Percentiles rank a stretch among this genome's conserved stretches.
These are phyloP conservation scores for Ovibos moschatus DNA, from an alignment of 2,113 vertebrate genomes.

Conservation along the genomic window DNA sequence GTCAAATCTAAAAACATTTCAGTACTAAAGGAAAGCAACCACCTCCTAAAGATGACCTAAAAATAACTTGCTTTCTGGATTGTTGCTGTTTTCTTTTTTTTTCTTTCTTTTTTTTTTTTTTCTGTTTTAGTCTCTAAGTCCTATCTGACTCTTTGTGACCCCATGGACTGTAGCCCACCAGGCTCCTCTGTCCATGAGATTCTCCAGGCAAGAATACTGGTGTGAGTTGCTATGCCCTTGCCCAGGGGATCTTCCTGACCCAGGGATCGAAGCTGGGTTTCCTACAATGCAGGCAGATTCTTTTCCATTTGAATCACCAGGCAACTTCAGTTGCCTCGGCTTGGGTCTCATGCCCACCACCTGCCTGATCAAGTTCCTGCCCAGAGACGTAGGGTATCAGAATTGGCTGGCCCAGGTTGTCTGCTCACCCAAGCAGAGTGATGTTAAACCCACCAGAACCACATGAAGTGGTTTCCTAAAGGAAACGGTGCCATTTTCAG, in stretches of 20 bases:
- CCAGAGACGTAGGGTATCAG: not conserved
- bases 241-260: not conserved
- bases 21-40: not conserved
- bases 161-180: not conserved
- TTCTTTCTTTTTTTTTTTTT: too few species aligned
- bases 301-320: not conserved
- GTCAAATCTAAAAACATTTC: not conserved
- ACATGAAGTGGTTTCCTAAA: not conserved
- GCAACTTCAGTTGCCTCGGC: not conserved
- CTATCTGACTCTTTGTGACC: not conserved
- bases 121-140: not conserved
- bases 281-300: not conserved
- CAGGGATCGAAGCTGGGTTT: not conserved
- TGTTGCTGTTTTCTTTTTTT: too few species aligned
- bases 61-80: not conserved
- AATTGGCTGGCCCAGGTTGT: not conserved
- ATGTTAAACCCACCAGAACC: not conserved
- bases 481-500: not conserved
- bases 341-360: not conserved
- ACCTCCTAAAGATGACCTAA: not conserved
- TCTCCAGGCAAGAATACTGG: not conserved
- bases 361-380: not conserved
- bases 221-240: not conserved
- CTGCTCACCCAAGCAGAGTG: not conserved
- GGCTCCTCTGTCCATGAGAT: not conserved